Conservation (phyloP, 2,888 invertebrate species). For the Epirrhoe tristata region DNA sequence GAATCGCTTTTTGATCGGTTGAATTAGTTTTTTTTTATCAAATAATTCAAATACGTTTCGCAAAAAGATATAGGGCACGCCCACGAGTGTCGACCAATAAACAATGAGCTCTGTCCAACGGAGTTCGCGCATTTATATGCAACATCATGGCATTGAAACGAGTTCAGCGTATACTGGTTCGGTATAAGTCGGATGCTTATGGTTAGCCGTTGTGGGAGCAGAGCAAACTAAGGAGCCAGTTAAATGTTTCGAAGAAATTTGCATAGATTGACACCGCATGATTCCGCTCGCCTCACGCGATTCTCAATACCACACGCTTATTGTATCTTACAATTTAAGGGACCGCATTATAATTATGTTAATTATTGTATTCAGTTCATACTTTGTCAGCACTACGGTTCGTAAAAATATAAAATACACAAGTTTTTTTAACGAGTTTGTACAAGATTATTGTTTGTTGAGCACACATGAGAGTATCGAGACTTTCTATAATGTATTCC, state of each 20-base stretch:
- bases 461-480: slow-evolving; percentile 79
- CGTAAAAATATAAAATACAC: slow-evolving; percentile 73
- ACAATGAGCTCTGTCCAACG: slow-evolving; percentile 53
- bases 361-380: slow-evolving; percentile 64
- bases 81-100: slow-evolving; percentile 55
- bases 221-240: slow-evolving; percentile 71
- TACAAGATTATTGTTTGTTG: slow-evolving; percentile 77
- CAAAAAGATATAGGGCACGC: slow-evolving; percentile 52
- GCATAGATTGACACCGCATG: slow-evolving; percentile 82
- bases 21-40: slow-evolving; percentile 33
- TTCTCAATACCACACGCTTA: slow-evolving; percentile 54
- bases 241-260: slow-evolving; percentile 83
- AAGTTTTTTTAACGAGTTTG: slow-evolving; percentile 70
- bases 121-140: slow-evolving; percentile 46
- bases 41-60: slow-evolving; percentile 44
- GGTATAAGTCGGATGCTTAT: slow-evolving; percentile 64
- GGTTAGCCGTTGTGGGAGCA: slow-evolving; percentile 67
- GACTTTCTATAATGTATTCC: slow-evolving; percentile 83
- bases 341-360: slow-evolving; percentile 62
- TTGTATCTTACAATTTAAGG: slow-evolving; percentile 53
- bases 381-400: slow-evolving; percentile 65
- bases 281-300: slow-evolving; percentile 70
- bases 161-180: slow-evolving; percentile 57
- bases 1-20: slow-evolving; percentile 32
- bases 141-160: slow-evolving; percentile 49